Conservation (phyloP, 1,140 invertebrate genomes). For the Eurosta solidaginis region DNA sequence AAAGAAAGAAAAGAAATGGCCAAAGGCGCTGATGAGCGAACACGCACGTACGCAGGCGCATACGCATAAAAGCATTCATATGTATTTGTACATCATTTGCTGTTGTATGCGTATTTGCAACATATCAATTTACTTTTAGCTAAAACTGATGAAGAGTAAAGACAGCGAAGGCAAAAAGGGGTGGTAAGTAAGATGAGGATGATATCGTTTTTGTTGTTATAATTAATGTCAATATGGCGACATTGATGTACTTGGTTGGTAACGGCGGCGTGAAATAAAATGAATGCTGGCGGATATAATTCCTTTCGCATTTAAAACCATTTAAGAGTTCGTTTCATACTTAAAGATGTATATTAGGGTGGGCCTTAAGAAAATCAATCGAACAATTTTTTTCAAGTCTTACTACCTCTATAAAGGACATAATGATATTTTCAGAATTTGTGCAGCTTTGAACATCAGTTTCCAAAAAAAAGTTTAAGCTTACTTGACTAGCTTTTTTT, state of each 20-base stretch:
- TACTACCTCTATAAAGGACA: too few species aligned
- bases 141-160: not conserved
- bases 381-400: too few species aligned
- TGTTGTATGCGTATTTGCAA: too few species aligned
- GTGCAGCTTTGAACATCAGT: too few species aligned
- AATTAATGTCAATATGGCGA: not conserved
- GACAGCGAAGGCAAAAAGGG: not conserved
- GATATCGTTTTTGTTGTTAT: not conserved
- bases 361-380: too few species aligned
- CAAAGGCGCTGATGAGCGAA: not conserved
- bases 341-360: too few species aligned
- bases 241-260: not conserved
- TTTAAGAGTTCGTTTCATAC: slow-evolving; percentile 31
- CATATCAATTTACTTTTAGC: not conserved
- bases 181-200: not conserved
- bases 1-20: not conserved
- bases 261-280: slow-evolving; percentile 26
- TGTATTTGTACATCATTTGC: not conserved
- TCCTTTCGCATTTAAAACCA: slow-evolving; percentile 35
- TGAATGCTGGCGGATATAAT: slow-evolving; percentile 23
- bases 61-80: not conserved
- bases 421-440: too few species aligned
- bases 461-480: too few species aligned
- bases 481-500: too few species aligned
- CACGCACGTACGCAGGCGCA: not conserved